Percentiles rank a stretch among this genome's conserved stretches.
phyloP scores from a whole-genome alignment of 2,888 invertebrate genomes.

The Chymomyza caudatula region DNA sequence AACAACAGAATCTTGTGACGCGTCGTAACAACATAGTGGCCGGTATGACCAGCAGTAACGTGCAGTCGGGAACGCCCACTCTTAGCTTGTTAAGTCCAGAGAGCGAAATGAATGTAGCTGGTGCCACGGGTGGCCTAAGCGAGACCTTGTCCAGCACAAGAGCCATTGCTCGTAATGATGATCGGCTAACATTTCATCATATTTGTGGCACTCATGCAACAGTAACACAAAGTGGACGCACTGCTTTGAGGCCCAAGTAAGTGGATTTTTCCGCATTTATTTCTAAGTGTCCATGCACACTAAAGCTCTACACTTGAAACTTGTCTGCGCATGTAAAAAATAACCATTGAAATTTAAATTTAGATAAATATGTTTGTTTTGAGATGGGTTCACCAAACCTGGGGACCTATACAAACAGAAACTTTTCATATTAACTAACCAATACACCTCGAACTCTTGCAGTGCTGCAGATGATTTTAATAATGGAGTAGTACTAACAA shows the following conservation, averaged over 20 bases:
- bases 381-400: background rate
- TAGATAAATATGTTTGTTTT: too few species aligned
- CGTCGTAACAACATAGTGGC: conserved; percentile 81
- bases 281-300: too few species aligned
- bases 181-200: conserved; percentile 91
- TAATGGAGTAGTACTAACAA: conserved; percentile 94
- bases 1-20: conserved; percentile 86
- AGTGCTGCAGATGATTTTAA: conserved; percentile 95
- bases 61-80: conserved; percentile 66
- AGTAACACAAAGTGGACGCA: conserved; percentile 92
- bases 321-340: background rate
- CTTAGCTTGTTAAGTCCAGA: conserved; percentile 77
- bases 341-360: too few species aligned
- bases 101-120: conserved; percentile 74
- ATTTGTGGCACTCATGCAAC: conserved; percentile 95
- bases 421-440: conserved; percentile 30
- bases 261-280: conserved; percentile 45
- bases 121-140: conserved; percentile 57
- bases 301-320: too few species aligned
- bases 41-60: conserved; percentile 38
- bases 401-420: background rate
- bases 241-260: conserved; percentile 95
- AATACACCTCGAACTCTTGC: conserved; percentile 17
- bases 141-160: conserved; percentile 62
- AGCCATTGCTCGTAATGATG: conserved; percentile 79